phyloP scores from a whole-genome alignment of 2,888 invertebrate species.

The Campoplex nolae region DNA sequence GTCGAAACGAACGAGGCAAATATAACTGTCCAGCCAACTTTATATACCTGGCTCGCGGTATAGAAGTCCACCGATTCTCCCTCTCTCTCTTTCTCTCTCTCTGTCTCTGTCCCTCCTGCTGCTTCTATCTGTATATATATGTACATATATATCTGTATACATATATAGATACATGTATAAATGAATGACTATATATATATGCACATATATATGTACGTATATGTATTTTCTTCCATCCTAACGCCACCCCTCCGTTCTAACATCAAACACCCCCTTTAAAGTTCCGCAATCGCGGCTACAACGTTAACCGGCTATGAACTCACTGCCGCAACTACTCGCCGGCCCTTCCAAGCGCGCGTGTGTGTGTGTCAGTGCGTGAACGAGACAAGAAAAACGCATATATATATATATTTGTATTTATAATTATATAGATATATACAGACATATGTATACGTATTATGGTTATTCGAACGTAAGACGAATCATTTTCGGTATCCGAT shows the following conservation, averaged over 20 bases:
- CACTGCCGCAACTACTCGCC: constrained; percentile 62
- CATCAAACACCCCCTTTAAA: constrained; percentile 36
- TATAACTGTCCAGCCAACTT: constrained; percentile 47
- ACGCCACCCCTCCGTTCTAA: constrained; percentile 27
- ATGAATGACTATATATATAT: not conserved
- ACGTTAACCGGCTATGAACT: constrained; percentile 65
- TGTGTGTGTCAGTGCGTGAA: constrained; percentile 47
- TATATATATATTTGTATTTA: not conserved
- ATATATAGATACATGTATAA: not conserved
- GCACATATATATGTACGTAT: not conserved
- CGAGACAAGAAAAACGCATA: not conserved
- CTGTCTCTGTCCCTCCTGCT: constrained; percentile 9
- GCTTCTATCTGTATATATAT: not conserved
- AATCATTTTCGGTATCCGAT: not conserved
- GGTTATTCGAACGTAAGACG: not conserved
- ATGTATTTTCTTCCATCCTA: not conserved
- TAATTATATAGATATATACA: not conserved
- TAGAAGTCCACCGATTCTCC: constrained; percentile 24
- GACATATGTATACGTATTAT: not conserved
- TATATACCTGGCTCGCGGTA: constrained; percentile 47
- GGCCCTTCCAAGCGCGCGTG: constrained; percentile 51
- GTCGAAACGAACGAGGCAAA: constrained; percentile 31
- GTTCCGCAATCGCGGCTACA: constrained; percentile 59
- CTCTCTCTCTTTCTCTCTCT: not conserved
- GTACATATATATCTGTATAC: not conserved